Percentiles rank a stretch among this genome's conserved stretches.
Evolutionary conservation across 2,113 vertebrate genomes (phyloP).

Genomic region (Cynopterus brachyotis): DNA sequence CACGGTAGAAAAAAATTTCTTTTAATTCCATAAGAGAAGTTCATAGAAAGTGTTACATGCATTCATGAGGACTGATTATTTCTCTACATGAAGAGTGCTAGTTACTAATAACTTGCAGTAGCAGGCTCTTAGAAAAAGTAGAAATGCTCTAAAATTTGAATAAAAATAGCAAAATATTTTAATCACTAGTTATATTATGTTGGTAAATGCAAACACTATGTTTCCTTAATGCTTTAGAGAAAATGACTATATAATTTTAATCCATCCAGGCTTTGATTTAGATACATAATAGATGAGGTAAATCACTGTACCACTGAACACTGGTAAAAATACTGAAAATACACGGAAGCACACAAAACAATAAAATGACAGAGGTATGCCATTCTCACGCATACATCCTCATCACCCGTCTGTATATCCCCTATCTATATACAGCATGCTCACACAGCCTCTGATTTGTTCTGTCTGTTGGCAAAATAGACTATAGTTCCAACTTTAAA

Average conservation of each 20-base stretch:
- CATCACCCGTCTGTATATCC: accelerated
- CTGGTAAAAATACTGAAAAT: not conserved
- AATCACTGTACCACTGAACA: not conserved
- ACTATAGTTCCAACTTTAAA: slow-evolving; percentile 20
- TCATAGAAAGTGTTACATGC: not conserved
- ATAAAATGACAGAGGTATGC: accelerated
- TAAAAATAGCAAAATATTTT: not conserved
- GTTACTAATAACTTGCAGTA: not conserved
- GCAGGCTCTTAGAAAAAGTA: not conserved
- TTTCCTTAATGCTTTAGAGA: not conserved
- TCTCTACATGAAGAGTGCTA: not conserved
- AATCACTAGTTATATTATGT: not conserved
- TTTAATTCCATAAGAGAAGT: not conserved
- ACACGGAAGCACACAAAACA: not conserved
- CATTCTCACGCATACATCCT: accelerated
- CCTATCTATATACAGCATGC: too few relatives aligned
- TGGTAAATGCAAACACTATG: not conserved
- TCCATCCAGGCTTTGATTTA: not conserved
- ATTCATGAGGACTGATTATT: not conserved
- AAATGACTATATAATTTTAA: not conserved
- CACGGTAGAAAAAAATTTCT: not conserved
- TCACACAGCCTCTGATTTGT: not conserved
- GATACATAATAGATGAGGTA: not conserved
- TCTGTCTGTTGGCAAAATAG: slow-evolving; percentile 4
- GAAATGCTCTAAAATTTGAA: not conserved